Percentiles rank a stretch among this genome's conserved stretches.
Evolutionary conservation across 2,888 invertebrate genomes (phyloP).

Genomic region (Nemurella pictetii): DNA sequence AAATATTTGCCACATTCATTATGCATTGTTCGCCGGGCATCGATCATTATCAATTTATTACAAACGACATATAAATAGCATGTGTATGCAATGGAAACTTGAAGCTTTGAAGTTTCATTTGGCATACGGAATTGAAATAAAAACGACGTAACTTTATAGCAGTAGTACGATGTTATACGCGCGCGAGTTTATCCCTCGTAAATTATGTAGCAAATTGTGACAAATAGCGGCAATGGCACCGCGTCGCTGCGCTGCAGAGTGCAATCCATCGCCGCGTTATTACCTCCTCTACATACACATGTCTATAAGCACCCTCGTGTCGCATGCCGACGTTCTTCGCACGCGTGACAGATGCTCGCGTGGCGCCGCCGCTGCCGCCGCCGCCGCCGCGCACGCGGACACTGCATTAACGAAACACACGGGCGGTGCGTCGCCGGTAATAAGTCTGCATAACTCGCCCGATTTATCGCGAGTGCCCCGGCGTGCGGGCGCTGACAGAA

Average conservation of each 20-base stretch:
- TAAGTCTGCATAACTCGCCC: neutral
- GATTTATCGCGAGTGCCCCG: neutral
- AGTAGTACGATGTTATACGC: neutral
- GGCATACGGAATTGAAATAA: neutral
- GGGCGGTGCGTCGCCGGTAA: neutral
- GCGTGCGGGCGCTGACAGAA: neutral
- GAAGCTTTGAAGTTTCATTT: neutral
- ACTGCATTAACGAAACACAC: too few relatives aligned
- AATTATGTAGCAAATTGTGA: neutral
- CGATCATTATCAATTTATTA: neutral
- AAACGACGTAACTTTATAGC: neutral
- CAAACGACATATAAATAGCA: neutral
- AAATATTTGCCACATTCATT: neutral
- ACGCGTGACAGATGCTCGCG: too few relatives aligned
- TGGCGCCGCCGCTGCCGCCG: too few relatives aligned
- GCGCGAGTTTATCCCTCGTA: neutral
- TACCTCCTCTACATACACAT: too few relatives aligned
- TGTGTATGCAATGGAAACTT: neutral
- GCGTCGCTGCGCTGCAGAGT: too few relatives aligned
- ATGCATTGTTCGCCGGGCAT: neutral
- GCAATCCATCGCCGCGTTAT: neutral
- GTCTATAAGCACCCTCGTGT: too few relatives aligned
- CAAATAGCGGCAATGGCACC: neutral
- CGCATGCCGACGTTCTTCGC: too few relatives aligned
- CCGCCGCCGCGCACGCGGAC: too few relatives aligned